These are phyloP conservation scores for Loxodonta africana DNA, from an alignment of 2,113 vertebrate species.

Conservation along the genomic window DNA sequence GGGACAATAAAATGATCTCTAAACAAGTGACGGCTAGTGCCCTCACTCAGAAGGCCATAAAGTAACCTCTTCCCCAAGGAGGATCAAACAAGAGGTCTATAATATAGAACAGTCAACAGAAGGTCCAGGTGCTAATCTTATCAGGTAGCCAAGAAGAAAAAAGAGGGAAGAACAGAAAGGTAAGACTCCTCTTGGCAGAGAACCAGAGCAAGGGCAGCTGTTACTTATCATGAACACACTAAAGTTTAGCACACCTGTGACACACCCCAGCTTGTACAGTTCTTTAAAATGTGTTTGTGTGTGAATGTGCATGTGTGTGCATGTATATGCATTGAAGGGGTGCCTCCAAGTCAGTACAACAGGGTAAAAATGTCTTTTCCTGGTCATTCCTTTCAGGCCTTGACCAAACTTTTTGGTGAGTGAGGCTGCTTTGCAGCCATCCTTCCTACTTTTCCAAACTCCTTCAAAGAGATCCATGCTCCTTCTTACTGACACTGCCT, in stretches of 20 bases:
- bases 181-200: not conserved
- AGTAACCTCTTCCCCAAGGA: slow-evolving; percentile 16
- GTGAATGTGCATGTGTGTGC: not conserved
- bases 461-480: not conserved
- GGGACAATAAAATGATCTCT: not conserved
- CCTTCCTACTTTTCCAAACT: not conserved
- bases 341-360: not conserved
- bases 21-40: not conserved
- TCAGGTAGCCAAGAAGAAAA: not conserved
- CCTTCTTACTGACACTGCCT: accelerated
- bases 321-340: not conserved
- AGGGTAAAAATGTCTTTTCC: not conserved
- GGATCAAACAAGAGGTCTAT: not conserved
- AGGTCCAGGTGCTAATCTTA: not conserved
- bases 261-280: not conserved
- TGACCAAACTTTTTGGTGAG: not conserved
- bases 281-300: not conserved
- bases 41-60: not conserved
- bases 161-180: not conserved
- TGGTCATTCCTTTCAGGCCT: not conserved
- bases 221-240: not conserved
- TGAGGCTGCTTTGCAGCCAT: not conserved
- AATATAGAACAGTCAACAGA: not conserved
- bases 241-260: not conserved
- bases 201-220: not conserved